Conservation (phyloP, 2,888 invertebrate genomes). For the Sesia apiformis region DNA sequence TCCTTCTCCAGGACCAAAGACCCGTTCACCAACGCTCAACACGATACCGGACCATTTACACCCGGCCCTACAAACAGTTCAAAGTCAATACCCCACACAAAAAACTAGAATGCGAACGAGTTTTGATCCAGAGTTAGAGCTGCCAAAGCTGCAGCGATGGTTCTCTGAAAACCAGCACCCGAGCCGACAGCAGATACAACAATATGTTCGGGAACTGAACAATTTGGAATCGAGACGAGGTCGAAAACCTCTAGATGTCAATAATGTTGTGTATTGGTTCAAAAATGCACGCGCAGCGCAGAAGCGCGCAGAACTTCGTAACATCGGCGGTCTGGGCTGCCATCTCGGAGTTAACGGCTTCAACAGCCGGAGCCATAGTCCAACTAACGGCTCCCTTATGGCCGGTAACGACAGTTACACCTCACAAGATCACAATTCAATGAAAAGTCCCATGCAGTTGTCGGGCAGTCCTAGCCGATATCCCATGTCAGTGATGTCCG, state of each 20-base stretch:
- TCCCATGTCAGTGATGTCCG: constrained; percentile 79
- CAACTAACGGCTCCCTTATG: constrained; percentile 77
- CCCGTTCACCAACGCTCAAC: constrained; percentile 59
- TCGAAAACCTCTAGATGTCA: constrained; percentile 94
- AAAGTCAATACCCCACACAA: constrained; percentile 85
- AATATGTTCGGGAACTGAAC: constrained; percentile 95
- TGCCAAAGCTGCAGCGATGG: constrained; percentile 97
- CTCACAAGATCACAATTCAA: constrained; percentile 69
- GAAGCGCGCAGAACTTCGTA: constrained; percentile 89
- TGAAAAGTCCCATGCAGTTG: constrained; percentile 78
- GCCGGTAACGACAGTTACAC: constrained; percentile 76
- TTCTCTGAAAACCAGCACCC: constrained; percentile 98
- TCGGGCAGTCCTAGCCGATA: constrained; percentile 71
- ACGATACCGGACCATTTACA: constrained; percentile 76
- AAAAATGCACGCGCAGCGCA: constrained; percentile 97
- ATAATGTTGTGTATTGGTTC: constrained; percentile 98
- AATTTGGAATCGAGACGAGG: constrained; percentile 93
- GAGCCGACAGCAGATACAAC: constrained; percentile 95
- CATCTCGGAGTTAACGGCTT: constrained; percentile 79
- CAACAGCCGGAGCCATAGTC: constrained; percentile 77
- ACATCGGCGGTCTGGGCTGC: constrained; percentile 74
- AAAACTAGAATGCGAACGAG: constrained; percentile 97
- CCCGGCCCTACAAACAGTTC: constrained; percentile 84
- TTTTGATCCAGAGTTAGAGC: constrained; percentile 96
- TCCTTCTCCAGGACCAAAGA: constrained; percentile 67